Conservation (phyloP, 2,113 vertebrate genomes). For the Psilopsiagon aymara region DNA sequence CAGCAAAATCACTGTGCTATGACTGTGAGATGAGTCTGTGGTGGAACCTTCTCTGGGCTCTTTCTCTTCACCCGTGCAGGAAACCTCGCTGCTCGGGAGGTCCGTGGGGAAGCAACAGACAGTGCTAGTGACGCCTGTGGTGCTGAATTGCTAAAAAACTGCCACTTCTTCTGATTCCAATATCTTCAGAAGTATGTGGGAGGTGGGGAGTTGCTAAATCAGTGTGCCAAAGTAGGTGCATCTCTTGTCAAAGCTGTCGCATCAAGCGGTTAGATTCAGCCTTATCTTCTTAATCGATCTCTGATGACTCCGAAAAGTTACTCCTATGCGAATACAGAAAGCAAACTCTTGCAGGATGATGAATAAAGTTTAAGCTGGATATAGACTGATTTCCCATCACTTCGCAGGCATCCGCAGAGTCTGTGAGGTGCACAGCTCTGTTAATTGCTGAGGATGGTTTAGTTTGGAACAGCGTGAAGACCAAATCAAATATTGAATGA, state of each 20-base stretch:
- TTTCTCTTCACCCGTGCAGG: background rate
- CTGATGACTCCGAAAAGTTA: background rate
- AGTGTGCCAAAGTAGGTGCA: fast-evolving
- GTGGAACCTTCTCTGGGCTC: background rate
- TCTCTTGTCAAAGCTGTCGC: background rate
- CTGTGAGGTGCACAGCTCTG: background rate
- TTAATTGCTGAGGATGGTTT: background rate
- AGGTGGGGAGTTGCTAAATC: background rate
- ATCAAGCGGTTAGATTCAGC: background rate
- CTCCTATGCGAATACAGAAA: background rate
- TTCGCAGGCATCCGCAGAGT: background rate
- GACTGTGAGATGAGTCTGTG: fast-evolving
- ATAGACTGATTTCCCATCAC: background rate
- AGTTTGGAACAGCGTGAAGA: background rate
- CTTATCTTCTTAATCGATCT: background rate
- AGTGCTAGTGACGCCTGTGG: background rate
- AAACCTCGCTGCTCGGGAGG: background rate
- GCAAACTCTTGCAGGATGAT: background rate
- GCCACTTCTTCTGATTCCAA: fast-evolving
- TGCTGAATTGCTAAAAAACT: background rate
- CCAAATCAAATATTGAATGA: background rate
- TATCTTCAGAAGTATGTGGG: background rate
- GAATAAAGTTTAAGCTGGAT: background rate
- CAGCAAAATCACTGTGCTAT: background rate
- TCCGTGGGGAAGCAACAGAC: background rate